Evolutionary conservation across 2,113 vertebrate genomes (phyloP), one percentile per base, ranked within the genome.

Genomic region (Eretmochelys imbricata): DNA sequence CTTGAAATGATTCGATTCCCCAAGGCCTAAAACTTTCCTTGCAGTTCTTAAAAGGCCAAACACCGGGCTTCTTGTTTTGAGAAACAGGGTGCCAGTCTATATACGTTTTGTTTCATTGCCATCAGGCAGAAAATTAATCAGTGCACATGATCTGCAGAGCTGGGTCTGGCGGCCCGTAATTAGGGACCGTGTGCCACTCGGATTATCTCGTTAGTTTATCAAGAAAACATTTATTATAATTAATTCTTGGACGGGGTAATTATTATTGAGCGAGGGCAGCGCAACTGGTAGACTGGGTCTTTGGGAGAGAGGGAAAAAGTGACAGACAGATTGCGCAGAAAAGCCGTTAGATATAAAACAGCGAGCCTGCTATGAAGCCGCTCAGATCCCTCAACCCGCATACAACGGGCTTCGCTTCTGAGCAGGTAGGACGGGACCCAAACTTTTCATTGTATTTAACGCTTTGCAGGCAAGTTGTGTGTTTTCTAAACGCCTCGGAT

Each of bases 151-250:
- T 98, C 97, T 93, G 98, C 97, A 91, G 98, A 97, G 98, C 98
- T 96, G 98, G 96, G 98, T 97, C 96, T 97, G 97, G 97, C 97
- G 99, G 98, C 98, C 98, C 98, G 98, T 99, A 98, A 98, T 99
- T 98, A 98, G 97, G 98, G 98, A 98, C 98, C 99, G 99, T 99
- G 98, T 99, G 99, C 98, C 98, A 98, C 98, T 97, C 98, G 98
- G 98, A 99, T 99, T 99, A 99, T 98, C 98, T 99, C 98, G 98
- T 99, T 99, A 99, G 99, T 99, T 99, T 98, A 99, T 99, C 98
- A 99, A 98, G 98, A 99, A 99, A 98, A 98, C 98, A 99, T 99
- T 99, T 99, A 99, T 99, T 98, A 98, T 99, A 99, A 99, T 99
- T 99, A 99, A 99, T 99, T 99, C 97, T 98, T 96, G 98, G 98